Percentiles rank a stretch among this genome's conserved stretches.
phyloP scores from a whole-genome alignment of 2,888 invertebrate species.

The Aphidius colemani region DNA sequence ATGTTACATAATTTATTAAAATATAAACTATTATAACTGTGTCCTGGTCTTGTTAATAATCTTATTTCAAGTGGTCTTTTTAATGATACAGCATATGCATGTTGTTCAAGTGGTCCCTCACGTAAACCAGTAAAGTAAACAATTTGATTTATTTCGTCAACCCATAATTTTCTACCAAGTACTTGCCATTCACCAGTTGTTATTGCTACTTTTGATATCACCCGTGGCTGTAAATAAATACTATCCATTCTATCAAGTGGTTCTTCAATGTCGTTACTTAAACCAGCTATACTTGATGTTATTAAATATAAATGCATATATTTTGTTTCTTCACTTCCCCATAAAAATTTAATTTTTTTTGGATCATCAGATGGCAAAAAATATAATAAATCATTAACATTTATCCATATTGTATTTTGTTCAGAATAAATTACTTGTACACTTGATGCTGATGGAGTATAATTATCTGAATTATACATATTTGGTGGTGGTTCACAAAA shows the following conservation, averaged over 20 bases:
- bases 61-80: slow-evolving; percentile 73
- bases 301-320: slow-evolving; percentile 86
- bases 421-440: slow-evolving; percentile 69
- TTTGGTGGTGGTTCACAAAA: slow-evolving; percentile 69
- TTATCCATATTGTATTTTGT: slow-evolving; percentile 83
- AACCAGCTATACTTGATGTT: slow-evolving; percentile 65
- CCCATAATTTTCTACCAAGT: slow-evolving; percentile 83
- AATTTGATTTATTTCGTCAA: slow-evolving; percentile 76
- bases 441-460: slow-evolving; percentile 56
- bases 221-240: slow-evolving; percentile 65
- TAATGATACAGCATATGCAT: slow-evolving; percentile 84
- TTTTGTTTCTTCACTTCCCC: slow-evolving; percentile 92
- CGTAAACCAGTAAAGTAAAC: slow-evolving; percentile 91
- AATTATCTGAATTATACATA: slow-evolving; percentile 61
- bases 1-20: slow-evolving; percentile 73
- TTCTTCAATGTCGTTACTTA: slow-evolving; percentile 65
- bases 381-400: slow-evolving; percentile 88
- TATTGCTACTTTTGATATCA: slow-evolving; percentile 73
- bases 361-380: slow-evolving; percentile 72
- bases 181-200: slow-evolving; percentile 96
- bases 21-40: slow-evolving; percentile 72
- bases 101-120: slow-evolving; percentile 91
- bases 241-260: slow-evolving; percentile 62
- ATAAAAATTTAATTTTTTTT: slow-evolving; percentile 72
- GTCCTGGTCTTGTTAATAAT: slow-evolving; percentile 80